Evolutionary conservation across 2,888 invertebrate genomes (phyloP), one percentile per base, ranked within the genome.

Genomic region (Eubasilissa splendida): DNA sequence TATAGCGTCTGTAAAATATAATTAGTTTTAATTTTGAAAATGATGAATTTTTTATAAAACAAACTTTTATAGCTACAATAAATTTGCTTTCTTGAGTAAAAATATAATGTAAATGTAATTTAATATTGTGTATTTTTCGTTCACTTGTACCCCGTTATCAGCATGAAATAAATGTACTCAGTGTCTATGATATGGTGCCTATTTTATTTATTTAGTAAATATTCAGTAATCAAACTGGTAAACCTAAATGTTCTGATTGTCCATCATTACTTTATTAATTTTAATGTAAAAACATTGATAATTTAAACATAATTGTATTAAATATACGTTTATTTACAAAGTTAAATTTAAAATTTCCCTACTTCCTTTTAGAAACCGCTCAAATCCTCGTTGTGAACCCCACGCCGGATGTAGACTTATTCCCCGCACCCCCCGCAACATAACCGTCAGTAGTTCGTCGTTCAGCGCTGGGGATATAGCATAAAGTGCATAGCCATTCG

Each of bases 391-490:
- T 85, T 89, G 91, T 88, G 90, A 90, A 90, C 91, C 91, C 91
- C 88, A 87, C 89, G 90, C 90, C 90, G 90, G 86, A 90, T 89
- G 87, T 89, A 88, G 89, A 89, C 22, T 54, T 75, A 58, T 90
- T 90, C 90, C 89, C 89, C 90, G 89, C 90, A 89, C 89, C 89
- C 89, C 90, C 90, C 89, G 89, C 89, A 86, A 70, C 58, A 11
- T 89, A 89, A 79, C 80, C 84, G 79, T 82, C 84, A 83, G 83
- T 73, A 90, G 90, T 90, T 88, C 90, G 90, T 89, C 90, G 90
- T 90, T 90, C 89, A 88, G 87, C 88, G 89, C 89, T 89, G 81
- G 90, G 89, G 90, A 89, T 90, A 90, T 90, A 90, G 90, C 88
- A 87, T 88, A 89, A 87, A 89, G 89, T 88, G 88, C 89, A 88